Percentiles rank a stretch among this genome's conserved stretches.
Evolutionary conservation across 2,797 vertebrate genomes (phyloP).

Genomic region (Amblyraja radiata): DNA sequence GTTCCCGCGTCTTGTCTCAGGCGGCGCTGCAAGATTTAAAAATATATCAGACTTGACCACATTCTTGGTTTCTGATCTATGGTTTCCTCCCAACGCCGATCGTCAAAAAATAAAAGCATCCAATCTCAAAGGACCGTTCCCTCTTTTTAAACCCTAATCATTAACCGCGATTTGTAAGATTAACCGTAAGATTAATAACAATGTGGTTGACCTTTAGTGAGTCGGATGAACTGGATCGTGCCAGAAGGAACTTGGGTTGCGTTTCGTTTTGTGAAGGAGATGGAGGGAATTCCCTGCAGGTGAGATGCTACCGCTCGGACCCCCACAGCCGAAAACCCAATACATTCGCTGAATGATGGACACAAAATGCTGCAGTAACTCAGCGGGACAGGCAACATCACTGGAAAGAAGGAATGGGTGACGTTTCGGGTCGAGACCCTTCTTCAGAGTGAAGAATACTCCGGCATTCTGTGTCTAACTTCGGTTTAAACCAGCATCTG

Average conservation of each 20-base stretch:
- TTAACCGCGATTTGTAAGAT: neutral
- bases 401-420: too few relatives aligned
- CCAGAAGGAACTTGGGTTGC: neutral
- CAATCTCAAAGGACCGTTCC: neutral
- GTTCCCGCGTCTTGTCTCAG: neutral
- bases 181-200: neutral
- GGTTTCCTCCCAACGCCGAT: neutral
- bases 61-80: neutral
- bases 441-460: too few relatives aligned
- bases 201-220: neutral
- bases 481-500: too few relatives aligned
- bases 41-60: neutral
- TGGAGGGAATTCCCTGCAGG: neutral
- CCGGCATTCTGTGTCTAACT: too few relatives aligned
- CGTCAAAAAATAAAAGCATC: neutral
- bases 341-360: neutral
- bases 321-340: neutral
- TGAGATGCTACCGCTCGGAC: neutral
- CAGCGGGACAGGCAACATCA: too few relatives aligned
- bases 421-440: too few relatives aligned
- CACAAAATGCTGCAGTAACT: too few relatives aligned
- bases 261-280: neutral
- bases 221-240: neutral
- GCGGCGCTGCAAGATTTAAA: neutral
- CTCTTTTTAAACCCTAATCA: neutral